Evolutionary conservation across 2,888 invertebrate species (phyloP).

Genomic region (Hylaea fasciaria): DNA sequence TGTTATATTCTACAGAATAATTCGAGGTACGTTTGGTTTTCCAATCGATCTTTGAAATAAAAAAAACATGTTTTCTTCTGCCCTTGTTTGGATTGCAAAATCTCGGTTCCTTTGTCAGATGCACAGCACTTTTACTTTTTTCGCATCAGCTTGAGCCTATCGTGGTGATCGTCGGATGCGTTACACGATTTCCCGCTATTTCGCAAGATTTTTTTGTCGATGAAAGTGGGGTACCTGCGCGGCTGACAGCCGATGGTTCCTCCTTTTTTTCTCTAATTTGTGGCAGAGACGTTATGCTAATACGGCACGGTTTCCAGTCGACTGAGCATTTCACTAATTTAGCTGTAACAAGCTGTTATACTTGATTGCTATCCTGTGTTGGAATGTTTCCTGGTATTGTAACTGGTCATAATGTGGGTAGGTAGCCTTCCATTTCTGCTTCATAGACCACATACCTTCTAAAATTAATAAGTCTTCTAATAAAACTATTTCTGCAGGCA

Average conservation of each 20-base stretch:
- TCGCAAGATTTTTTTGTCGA: constrained; percentile 51
- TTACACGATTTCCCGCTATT: constrained; percentile 61
- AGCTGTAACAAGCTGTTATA: constrained; percentile 58
- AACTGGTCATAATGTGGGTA: neutral
- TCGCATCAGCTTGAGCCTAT: constrained; percentile 41
- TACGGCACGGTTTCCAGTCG: constrained; percentile 62
- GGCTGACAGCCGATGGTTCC: constrained; percentile 28
- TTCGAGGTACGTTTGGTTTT: constrained; percentile 56
- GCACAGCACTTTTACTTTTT: constrained; percentile 79
- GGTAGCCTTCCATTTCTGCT: neutral
- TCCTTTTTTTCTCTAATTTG: constrained; percentile 41
- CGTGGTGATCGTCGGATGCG: constrained; percentile 42
- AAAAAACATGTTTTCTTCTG: constrained; percentile 74
- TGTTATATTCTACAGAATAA: constrained; percentile 58
- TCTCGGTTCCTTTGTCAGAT: constrained; percentile 79
- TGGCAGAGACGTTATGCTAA: constrained; percentile 52
- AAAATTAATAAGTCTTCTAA: neutral
- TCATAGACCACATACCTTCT: neutral
- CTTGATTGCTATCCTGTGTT: constrained; percentile 50
- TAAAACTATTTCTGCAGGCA: neutral
- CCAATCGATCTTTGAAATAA: constrained; percentile 46
- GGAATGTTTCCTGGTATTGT: constrained; percentile 16
- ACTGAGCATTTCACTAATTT: constrained; percentile 59
- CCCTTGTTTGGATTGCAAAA: constrained; percentile 81
- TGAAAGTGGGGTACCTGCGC: constrained; percentile 51